A percentile compares a stretch with the other conserved stretches of the same genome.
These are phyloP conservation scores for Menidia menidia DNA, from an alignment of 2,797 vertebrate genomes.

Conservation along the genomic window DNA sequence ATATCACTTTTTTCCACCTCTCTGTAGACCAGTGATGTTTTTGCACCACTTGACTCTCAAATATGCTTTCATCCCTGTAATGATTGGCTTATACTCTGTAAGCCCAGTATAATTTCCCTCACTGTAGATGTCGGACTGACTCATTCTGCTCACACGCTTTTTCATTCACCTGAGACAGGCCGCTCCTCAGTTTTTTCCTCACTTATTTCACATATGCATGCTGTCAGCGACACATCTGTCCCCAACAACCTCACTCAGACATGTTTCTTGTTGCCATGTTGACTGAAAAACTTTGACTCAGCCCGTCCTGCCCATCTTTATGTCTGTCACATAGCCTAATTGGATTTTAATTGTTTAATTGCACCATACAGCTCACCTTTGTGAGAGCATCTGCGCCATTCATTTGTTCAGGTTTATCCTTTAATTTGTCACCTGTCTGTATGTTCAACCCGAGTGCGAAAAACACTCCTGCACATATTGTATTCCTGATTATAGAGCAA, in stretches of 20 bases:
- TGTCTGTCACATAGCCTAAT: constrained; percentile 3
- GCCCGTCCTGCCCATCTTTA: neutral
- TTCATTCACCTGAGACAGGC: neutral
- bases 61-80: neutral
- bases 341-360: constrained; percentile 10
- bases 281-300: neutral
- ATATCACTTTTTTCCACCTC: neutral
- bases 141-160: neutral
- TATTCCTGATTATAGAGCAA: constrained; percentile 3
- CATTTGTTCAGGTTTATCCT: constrained; percentile 2
- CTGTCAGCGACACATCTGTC: neutral
- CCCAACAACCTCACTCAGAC: neutral
- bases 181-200: neutral
- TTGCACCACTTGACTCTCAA: neutral
- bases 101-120: neutral
- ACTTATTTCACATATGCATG: neutral
- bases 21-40: neutral
- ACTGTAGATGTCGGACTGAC: neutral
- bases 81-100: neutral
- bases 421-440: constrained; percentile 8
- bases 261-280: neutral
- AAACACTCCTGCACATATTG: constrained; percentile 37
- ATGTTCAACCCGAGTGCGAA: constrained; percentile 33
- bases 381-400: neutral
- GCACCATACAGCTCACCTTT: neutral